Conservation (phyloP, 2,113 vertebrate species). For the Otocyon megalotis region DNA sequence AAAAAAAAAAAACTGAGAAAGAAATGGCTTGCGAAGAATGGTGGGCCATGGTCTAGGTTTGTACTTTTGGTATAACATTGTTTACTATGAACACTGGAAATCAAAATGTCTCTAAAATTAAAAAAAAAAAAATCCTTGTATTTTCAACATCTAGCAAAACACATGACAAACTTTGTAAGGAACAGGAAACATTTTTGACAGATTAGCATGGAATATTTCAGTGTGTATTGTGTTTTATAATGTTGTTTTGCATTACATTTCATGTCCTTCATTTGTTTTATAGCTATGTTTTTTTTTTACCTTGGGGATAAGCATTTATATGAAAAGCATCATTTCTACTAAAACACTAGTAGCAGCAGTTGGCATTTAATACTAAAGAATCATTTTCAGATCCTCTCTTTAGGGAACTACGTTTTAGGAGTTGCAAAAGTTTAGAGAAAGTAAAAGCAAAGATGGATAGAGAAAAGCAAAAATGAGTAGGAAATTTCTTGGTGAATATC, state of each 20-base stretch:
- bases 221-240: background rate
- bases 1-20: background rate
- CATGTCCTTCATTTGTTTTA: conserved; percentile 8
- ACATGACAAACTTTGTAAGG: background rate
- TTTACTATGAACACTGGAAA: conserved; percentile 45
- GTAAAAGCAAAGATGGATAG: conserved; percentile 21
- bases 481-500: background rate
- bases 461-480: conserved; percentile 41
- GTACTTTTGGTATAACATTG: conserved; percentile 10
- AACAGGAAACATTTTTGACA: conserved; percentile 6
- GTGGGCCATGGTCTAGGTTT: background rate
- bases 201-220: background rate
- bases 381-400: conserved; percentile 65
- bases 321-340: conserved; percentile 46
- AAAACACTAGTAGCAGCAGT: conserved; percentile 6
- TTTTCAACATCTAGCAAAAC: conserved; percentile 28
- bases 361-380: conserved; percentile 39
- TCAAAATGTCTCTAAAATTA: conserved; percentile 19
- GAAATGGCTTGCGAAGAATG: background rate
- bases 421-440: conserved; percentile 23
- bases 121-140: background rate
- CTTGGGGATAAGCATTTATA: conserved; percentile 49
- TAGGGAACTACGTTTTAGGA: conserved; percentile 32
- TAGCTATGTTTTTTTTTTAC: conserved; percentile 42
- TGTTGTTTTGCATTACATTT: background rate